Base-by-base conservation (phyloP, 2,797 vertebrate species). In the Threskiornis aethiopicus region DNA sequence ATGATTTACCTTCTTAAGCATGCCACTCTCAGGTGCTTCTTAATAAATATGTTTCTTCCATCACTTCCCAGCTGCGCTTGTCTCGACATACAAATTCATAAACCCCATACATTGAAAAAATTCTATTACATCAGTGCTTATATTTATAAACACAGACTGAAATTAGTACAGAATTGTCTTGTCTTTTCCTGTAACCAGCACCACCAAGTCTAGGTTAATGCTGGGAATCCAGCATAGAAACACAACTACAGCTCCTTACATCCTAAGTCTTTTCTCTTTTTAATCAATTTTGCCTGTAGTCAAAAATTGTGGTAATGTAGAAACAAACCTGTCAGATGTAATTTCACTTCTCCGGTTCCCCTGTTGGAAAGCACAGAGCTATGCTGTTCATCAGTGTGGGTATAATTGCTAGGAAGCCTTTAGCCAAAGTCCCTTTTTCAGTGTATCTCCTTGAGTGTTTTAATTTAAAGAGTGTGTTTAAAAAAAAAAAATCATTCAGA, bases 251-350 rank as follows among this genome's bases (percentile, higher is more conserved):
- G 21, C 52, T 85, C 75, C 61, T 73, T 83, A 64, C 41, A 46
- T 67, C 33, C 9, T 16, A 86, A 57, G 42, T 28, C 24, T 89
- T 94, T 91, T 84, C 49, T 94, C 65, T 84, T 91, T 75, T 91
- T 83, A 94, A 93, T 94, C 55, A 67, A 51, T 92, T 85, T 84
- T 82, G 84, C 92, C 93, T 70, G 85, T 62, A 93, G 75, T 67
- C n/a, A 87, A 87, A 80, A 92, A 84, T 22, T 11, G 51, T 44
- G 47, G 51, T 66, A 90, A 87, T 10, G 29, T 70, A 87, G 75
- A 93, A 94, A 73, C 59, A 49, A 92, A 90, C 47, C 86, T 73
- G 71, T 87, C 78, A 90, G 75, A 73, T 66, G 46, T 44, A 87
- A 96, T 95, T 95, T 92, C n/a, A 37, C 67, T 93, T 80, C 65